These are phyloP conservation scores for Amiota mariae DNA, from an alignment of 2,888 invertebrate genomes.

Conservation along the genomic window DNA sequence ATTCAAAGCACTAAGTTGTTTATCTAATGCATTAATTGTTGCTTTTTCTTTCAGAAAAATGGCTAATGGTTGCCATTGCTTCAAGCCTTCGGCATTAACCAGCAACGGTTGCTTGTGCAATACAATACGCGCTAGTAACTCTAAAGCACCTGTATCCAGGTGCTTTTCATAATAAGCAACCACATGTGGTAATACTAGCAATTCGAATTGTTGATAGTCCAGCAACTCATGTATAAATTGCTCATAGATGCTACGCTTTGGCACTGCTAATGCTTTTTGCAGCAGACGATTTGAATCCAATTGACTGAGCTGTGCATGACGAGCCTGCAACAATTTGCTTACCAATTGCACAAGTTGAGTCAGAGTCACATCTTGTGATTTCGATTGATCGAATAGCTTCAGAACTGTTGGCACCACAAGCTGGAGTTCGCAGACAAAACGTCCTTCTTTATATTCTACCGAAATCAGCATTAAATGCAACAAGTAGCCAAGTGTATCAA, in stretches of 20 bases:
- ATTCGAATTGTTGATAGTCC: conserved; percentile 81
- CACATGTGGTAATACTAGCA: conserved; percentile 81
- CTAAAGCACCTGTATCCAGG: conserved; percentile 76
- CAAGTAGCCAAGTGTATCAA: conserved; percentile 38
- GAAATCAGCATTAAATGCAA: conserved; percentile 76
- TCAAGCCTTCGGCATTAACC: conserved; percentile 77
- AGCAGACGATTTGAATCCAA: conserved; percentile 82
- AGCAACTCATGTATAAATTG: conserved; percentile 80
- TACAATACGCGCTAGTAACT: conserved; percentile 80
- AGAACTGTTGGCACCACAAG: conserved; percentile 77
- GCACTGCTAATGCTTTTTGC: conserved; percentile 77
- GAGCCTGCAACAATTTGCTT: conserved; percentile 77
- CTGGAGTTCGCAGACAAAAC: conserved; percentile 77
- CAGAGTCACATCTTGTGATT: conserved; percentile 32
- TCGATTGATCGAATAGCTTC: conserved; percentile 51
- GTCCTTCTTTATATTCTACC: conserved; percentile 79
- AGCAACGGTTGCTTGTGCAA: conserved; percentile 79
- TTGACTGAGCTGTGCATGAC: conserved; percentile 80
- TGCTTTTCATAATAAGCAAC: conserved; percentile 77
- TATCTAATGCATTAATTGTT: conserved; percentile 53
- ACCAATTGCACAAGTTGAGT: conserved; percentile 71
- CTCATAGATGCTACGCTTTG: conserved; percentile 77
- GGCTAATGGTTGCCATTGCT: conserved; percentile 80
- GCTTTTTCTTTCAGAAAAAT: conserved; percentile 75
- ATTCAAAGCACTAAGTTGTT: conserved; percentile 45